These are phyloP conservation scores for Rousettus leschenaultii DNA, from an alignment of 2,113 vertebrate genomes.

Conservation along the genomic window DNA sequence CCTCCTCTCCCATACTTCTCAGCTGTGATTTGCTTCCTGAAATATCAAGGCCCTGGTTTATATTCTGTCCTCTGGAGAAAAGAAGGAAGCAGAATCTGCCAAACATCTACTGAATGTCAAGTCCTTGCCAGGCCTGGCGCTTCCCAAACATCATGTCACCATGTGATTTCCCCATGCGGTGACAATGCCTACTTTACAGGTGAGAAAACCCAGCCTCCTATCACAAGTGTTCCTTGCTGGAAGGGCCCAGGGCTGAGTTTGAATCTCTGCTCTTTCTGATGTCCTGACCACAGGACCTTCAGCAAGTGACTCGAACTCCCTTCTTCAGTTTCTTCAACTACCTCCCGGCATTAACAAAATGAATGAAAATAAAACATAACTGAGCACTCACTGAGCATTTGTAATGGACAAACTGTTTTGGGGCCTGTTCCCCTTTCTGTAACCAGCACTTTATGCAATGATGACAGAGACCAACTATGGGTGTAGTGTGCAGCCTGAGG, in stretches of 20 bases:
- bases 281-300: not conserved
- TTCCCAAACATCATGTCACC: not conserved
- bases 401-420: not conserved
- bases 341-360: not conserved
- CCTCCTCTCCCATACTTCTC: not conserved
- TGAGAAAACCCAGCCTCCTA: not conserved
- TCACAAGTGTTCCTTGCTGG: not conserved
- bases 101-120: not conserved
- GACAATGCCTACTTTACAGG: not conserved
- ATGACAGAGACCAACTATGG: not conserved
- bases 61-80: not conserved
- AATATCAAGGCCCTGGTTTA: not conserved
- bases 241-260: not conserved
- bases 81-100: not conserved
- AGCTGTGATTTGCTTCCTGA: not conserved
- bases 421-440: not conserved
- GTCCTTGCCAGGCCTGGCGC: not conserved
- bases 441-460: not conserved
- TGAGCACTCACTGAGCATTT: not conserved
- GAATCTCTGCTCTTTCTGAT: not conserved
- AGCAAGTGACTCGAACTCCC: not conserved
- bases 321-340: not conserved
- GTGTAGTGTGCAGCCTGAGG: not conserved
- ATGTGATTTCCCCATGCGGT: not conserved
- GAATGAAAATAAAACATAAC: not conserved